Percentiles rank a stretch among this genome's conserved stretches.
phyloP scores from a whole-genome alignment of 1,140 invertebrate species.

The Cepaea nemoralis region DNA sequence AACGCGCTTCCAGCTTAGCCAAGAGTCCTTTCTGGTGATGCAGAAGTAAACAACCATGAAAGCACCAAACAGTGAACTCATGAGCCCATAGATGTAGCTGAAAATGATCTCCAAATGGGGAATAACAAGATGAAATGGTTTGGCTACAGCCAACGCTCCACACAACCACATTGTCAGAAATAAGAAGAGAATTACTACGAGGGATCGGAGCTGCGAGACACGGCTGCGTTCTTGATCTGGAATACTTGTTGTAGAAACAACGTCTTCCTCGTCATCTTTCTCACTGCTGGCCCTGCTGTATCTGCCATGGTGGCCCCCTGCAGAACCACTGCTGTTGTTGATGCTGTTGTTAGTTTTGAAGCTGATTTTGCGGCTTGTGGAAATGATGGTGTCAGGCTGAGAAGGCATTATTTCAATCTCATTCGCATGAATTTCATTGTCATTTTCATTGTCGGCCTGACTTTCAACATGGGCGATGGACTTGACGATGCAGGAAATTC shows the following conservation, averaged over 20 bases:
- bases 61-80: constrained; percentile 80
- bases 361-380: constrained; percentile 43
- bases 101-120: constrained; percentile 83
- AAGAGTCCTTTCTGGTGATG: constrained; percentile 84
- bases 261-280: constrained; percentile 62
- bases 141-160: constrained; percentile 76
- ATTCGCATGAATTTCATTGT: constrained; percentile 72
- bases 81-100: constrained; percentile 82
- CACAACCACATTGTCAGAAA: constrained; percentile 83
- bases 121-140: constrained; percentile 72
- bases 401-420: constrained; percentile 74
- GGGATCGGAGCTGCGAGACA: constrained; percentile 83
- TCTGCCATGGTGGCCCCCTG: constrained; percentile 23
- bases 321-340: constrained; percentile 30
- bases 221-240: constrained; percentile 87
- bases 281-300: constrained; percentile 73
- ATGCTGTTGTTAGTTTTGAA: constrained; percentile 14
- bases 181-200: constrained; percentile 81
- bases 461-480: constrained; percentile 44
- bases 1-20: constrained; percentile 71
- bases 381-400: constrained; percentile 53
- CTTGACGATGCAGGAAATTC: constrained; percentile 81
- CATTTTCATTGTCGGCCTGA: constrained; percentile 58
- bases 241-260: constrained; percentile 77
- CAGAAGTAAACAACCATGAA: constrained; percentile 90